Percentiles rank a stretch among this genome's conserved stretches.
These are phyloP conservation scores for Callospermophilus lateralis DNA, from an alignment of 2,113 vertebrate genomes.

Conservation along the genomic window DNA sequence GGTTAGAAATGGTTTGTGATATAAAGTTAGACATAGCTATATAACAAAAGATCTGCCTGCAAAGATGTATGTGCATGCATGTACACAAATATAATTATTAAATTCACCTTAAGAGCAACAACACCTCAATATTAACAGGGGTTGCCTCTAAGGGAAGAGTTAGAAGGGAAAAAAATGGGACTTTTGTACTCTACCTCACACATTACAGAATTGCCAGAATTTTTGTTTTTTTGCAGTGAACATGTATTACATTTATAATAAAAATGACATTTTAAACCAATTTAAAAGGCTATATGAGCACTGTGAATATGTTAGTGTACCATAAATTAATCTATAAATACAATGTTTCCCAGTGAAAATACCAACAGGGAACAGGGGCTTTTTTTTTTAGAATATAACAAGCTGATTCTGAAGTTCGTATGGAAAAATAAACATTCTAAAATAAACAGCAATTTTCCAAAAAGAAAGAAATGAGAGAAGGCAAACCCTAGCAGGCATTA, in stretches of 20 bases:
- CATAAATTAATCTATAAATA: conserved; percentile 48
- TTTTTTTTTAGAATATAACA: background rate
- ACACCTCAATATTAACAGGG: background rate
- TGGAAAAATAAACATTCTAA: conserved; percentile 50
- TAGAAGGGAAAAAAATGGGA: background rate
- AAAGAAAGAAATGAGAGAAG: conserved; percentile 1
- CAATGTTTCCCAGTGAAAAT: conserved; percentile 15
- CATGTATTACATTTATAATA: background rate
- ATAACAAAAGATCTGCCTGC: background rate
- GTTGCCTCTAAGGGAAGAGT: background rate
- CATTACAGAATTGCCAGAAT: background rate
- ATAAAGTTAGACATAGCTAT: background rate
- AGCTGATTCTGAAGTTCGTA: conserved; percentile 46
- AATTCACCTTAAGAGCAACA: background rate
- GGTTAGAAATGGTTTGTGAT: background rate
- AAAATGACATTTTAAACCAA: conserved; percentile 18
- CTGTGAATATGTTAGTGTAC: background rate
- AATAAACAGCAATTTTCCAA: conserved; percentile 40
- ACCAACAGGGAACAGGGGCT: background rate
- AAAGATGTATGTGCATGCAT: background rate
- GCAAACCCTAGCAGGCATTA: background rate
- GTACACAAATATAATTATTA: conserved; percentile 1
- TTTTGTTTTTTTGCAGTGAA: background rate
- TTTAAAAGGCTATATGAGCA: conserved; percentile 34
- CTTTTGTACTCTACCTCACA: background rate